Percentiles rank a stretch among this genome's conserved stretches.
Conservation (phyloP, 2,888 invertebrate species). For the Drosophila subsilvestris region DNA sequence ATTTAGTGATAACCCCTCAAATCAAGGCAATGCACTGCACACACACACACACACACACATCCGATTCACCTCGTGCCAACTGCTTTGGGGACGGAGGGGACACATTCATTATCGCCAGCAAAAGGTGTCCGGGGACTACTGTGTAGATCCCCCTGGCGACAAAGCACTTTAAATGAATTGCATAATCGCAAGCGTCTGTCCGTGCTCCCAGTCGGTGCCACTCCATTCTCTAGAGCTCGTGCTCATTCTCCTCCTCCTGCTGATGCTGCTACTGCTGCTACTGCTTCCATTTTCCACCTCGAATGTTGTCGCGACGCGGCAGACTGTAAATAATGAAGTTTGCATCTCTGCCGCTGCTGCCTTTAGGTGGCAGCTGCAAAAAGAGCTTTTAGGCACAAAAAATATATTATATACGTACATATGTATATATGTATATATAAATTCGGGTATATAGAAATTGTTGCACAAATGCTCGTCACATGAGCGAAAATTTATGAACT, state of each 20-base stretch:
- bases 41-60: neutral
- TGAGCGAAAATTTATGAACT: slow-evolving; percentile 56
- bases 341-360: slow-evolving; percentile 56
- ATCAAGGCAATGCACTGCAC: slow-evolving; percentile 44
- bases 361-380: slow-evolving; percentile 41
- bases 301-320: slow-evolving; percentile 69
- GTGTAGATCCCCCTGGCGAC: slow-evolving; percentile 24
- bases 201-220: slow-evolving; percentile 11
- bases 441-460: slow-evolving; percentile 44
- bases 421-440: slow-evolving; percentile 46
- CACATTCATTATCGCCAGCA: slow-evolving; percentile 32
- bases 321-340: slow-evolving; percentile 82
- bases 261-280: neutral
- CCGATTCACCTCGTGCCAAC: neutral
- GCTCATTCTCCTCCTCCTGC: neutral
- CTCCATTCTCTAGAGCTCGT: slow-evolving; percentile 1
- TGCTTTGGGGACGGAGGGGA: neutral
- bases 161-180: slow-evolving; percentile 74
- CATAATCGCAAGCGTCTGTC: slow-evolving; percentile 63
- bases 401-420: slow-evolving; percentile 25
- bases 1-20: slow-evolving; percentile 37
- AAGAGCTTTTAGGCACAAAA: slow-evolving; percentile 58
- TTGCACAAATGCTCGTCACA: slow-evolving; percentile 42
- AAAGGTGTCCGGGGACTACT: slow-evolving; percentile 13
- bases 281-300: slow-evolving; percentile 1